Evolutionary conservation across 2,797 vertebrate genomes (phyloP), one percentile per base, ranked within the genome.

Genomic region (Microctenopoma steveboyesi): DNA sequence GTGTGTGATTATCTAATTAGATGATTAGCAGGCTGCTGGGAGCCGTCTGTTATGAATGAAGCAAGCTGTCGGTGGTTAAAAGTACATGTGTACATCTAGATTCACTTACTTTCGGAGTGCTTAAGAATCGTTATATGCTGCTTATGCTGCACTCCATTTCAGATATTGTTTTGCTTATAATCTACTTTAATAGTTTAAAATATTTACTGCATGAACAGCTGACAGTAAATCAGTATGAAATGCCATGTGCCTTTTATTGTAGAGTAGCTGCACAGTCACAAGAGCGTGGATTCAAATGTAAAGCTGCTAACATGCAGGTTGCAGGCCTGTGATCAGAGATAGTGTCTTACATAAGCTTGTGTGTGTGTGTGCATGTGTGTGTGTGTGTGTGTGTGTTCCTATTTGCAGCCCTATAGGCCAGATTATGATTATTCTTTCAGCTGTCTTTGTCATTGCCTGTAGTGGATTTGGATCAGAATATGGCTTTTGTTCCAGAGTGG

Each of bases 391-490:
- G 69, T 67, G 58, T 69, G 66, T 84, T 46, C 56, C 65, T 35
- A 11, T 58, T 70, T 62, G 37, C 61, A 42, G 40, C 49, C 75
- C 81, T 74, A 48, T 68, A 74, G 78, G 64, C 72, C 68, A 69
- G 80, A 85, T 90, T 86, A 86, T 58, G 61, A 78, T 47, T 59
- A 53, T 64, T 74, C 64, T 81, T 72, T 86, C 64, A 60, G 74
- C 72, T 86, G 69, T 79, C 72, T 86, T 78, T 88, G 64, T 86
- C 75, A 50, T 64, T 68, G 76, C 81, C 76, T 76, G 64, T 50
- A 78, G 79, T 81, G 75, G 80, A 83, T 86, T 79, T 87, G 79
- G 78, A 82, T 83, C 73, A 64, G 72, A 59, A 69, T 47, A 58
- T 50, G 54, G 58, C 51, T 72, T 85, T 84, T 84, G 78, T 79